Evolutionary conservation across 2,888 invertebrate species (phyloP).

Genomic region (Bombylius discolor): DNA sequence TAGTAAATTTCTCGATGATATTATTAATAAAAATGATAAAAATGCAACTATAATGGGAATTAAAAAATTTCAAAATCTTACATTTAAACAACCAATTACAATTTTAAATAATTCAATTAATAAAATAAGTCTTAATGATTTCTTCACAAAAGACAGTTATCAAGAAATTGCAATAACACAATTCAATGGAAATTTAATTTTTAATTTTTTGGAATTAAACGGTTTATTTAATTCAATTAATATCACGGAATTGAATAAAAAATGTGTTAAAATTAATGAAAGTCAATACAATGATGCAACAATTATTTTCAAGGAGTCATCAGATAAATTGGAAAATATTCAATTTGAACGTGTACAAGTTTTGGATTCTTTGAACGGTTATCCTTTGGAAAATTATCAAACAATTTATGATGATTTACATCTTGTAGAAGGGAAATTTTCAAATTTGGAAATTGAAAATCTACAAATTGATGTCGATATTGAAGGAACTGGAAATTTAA

Average conservation of each 20-base stretch:
- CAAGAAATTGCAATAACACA: constrained; percentile 36
- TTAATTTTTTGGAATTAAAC: constrained; percentile 35
- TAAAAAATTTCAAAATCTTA: constrained; percentile 39
- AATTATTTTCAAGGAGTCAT: constrained; percentile 27
- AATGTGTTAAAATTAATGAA: constrained; percentile 33
- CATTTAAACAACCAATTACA: constrained; percentile 30
- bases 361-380: constrained; percentile 29
- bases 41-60: constrained; percentile 31
- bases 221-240: constrained; percentile 37
- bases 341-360: constrained; percentile 25
- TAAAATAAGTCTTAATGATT: constrained; percentile 33
- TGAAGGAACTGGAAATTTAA: constrained; percentile 23
- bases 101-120: constrained; percentile 37
- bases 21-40: constrained; percentile 36
- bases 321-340: background rate
- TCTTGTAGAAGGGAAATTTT: constrained; percentile 23
- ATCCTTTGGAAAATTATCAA: constrained; percentile 23
- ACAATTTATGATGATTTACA: constrained; percentile 23
- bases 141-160: constrained; percentile 39
- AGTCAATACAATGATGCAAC: constrained; percentile 31
- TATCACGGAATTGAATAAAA: constrained; percentile 33
- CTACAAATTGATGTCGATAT: constrained; percentile 31
- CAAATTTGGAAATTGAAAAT: constrained; percentile 22
- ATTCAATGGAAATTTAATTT: constrained; percentile 35
- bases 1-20: constrained; percentile 34